Evolutionary conservation across 1,140 invertebrate genomes (phyloP).

Genomic region (Aphaenogaster ashmeadi): DNA sequence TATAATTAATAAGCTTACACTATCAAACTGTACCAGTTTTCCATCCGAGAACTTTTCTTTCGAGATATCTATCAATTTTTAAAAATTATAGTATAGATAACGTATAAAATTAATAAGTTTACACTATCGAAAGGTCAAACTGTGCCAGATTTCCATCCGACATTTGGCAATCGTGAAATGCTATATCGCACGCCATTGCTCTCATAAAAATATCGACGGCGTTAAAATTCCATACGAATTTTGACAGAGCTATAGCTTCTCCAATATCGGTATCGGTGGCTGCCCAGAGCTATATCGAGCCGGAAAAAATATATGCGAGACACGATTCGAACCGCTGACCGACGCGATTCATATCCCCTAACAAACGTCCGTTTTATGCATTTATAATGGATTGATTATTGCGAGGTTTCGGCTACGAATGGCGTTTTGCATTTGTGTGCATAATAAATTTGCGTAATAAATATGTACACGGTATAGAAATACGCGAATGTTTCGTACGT

Average conservation of each 20-base stretch:
- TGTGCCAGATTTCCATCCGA: background rate
- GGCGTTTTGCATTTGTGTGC: slow-evolving; percentile 37
- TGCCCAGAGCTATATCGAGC: background rate
- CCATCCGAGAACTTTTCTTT: background rate
- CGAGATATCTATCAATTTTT: background rate
- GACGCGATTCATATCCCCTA: slow-evolving; percentile 42
- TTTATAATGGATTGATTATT: slow-evolving; percentile 65
- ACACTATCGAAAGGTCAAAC: background rate
- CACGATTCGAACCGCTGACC: slow-evolving; percentile 15
- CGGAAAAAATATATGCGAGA: slow-evolving; percentile 56
- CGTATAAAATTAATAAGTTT: background rate
- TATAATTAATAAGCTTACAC: too few species aligned
- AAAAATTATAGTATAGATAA: background rate
- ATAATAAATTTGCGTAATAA: slow-evolving; percentile 54
- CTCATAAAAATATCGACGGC: slow-evolving; percentile 34
- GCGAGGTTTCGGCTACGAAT: background rate
- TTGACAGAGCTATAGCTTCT: slow-evolving; percentile 51
- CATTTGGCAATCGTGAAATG: slow-evolving; percentile 19
- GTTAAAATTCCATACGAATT: slow-evolving; percentile 60
- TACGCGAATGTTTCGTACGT: slow-evolving; percentile 44
- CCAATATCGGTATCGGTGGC: slow-evolving; percentile 31
- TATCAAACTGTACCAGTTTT: too few species aligned
- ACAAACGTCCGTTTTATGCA: slow-evolving; percentile 54
- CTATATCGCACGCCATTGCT: background rate
- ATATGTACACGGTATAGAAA: slow-evolving; percentile 32